Conservation (phyloP, 1,140 invertebrate genomes). For the Temnothorax longispinosus region DNA sequence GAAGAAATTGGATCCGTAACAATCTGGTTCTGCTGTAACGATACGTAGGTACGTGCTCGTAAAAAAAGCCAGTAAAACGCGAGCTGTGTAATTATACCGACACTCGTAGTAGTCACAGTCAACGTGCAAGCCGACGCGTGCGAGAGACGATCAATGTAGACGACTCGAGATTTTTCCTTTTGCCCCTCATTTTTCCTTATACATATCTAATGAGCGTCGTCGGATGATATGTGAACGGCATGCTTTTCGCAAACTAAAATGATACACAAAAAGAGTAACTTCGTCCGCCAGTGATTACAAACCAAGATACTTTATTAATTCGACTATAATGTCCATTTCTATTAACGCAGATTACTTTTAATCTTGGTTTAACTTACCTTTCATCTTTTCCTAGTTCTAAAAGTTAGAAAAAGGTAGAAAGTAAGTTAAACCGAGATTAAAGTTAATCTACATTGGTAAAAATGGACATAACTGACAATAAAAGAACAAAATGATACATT, state of each 20-base stretch:
- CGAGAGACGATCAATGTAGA: constrained; percentile 49
- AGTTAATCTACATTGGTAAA: too few relatives aligned
- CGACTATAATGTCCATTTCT: too few relatives aligned
- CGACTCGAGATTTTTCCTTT: constrained; percentile 2
- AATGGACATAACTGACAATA: too few relatives aligned
- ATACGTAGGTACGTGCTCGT: constrained; percentile 59
- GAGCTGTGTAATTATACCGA: constrained; percentile 57
- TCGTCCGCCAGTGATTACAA: too few relatives aligned
- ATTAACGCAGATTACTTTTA: too few relatives aligned
- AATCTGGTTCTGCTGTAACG: constrained; percentile 21
- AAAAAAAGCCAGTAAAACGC: constrained; percentile 59
- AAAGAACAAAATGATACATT: background rate
- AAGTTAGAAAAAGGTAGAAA: too few relatives aligned
- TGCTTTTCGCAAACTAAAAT: background rate
- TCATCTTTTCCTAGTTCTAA: too few relatives aligned
- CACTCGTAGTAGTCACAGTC: constrained; percentile 49
- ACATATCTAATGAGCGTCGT: background rate
- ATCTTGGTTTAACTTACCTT: too few relatives aligned
- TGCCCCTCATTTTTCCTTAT: background rate
- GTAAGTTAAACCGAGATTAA: too few relatives aligned
- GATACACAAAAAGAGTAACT: too few relatives aligned
- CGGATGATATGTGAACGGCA: background rate
- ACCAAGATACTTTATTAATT: too few relatives aligned
- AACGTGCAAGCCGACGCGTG: constrained; percentile 28
- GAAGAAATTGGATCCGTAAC: constrained; percentile 30